Conservation (phyloP, 2,888 invertebrate species). For the Ophonus ardosiacus region DNA sequence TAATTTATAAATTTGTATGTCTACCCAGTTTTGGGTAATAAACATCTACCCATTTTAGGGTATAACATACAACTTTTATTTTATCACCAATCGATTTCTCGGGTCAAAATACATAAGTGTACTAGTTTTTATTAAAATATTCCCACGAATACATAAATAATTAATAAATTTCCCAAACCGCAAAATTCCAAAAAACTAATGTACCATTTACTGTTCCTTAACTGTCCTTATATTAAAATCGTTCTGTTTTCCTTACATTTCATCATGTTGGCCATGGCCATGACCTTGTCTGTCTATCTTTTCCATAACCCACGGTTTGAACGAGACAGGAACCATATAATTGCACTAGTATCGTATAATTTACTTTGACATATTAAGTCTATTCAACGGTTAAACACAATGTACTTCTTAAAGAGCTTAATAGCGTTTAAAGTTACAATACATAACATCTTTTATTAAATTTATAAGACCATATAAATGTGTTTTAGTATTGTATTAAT, state of each 20-base stretch:
- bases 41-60: too few species aligned
- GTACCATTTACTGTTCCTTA: neutral
- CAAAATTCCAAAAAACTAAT: neutral
- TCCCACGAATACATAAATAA: neutral
- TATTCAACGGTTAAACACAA: neutral
- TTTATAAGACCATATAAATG: too few species aligned
- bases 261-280: too few species aligned
- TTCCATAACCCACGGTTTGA: neutral
- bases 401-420: neutral
- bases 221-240: neutral
- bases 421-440: neutral
- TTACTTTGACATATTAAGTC: constrained; percentile 19
- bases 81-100: neutral
- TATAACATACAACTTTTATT: too few species aligned
- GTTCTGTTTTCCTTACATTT: too few species aligned
- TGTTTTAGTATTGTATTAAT: too few species aligned
- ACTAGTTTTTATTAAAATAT: neutral
- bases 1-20: too few species aligned
- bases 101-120: neutral
- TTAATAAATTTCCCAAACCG: neutral
- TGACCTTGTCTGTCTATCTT: too few species aligned
- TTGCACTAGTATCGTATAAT: constrained; percentile 7
- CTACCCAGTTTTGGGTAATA: too few species aligned
- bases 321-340: constrained; percentile 19
- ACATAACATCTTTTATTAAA: too few species aligned